Conservation (phyloP, 2,113 vertebrate genomes). For the Piaya cayana region DNA sequence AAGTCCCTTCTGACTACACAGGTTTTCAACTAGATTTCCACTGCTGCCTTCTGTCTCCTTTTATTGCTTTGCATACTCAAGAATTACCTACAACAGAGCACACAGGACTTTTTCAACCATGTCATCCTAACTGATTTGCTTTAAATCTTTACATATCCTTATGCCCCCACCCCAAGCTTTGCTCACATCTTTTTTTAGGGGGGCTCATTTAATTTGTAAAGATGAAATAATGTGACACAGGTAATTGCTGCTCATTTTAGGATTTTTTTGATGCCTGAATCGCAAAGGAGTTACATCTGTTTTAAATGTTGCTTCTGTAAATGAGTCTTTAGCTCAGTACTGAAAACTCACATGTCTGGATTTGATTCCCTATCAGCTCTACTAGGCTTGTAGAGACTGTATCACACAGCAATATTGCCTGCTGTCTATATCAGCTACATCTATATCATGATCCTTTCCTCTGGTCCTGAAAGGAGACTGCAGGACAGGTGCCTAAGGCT, state of each 20-base stretch:
- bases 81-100: background rate
- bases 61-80: background rate
- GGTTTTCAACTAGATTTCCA: constrained; percentile 22
- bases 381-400: background rate
- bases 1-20: constrained; percentile 28
- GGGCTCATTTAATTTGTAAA: background rate
- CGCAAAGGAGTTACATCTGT: background rate
- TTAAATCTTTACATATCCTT: background rate
- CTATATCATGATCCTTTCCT: background rate
- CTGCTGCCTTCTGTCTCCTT: background rate
- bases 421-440: rapidly evolving
- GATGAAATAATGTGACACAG: background rate
- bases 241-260: background rate
- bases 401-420: background rate
- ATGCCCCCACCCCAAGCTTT: background rate
- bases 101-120: background rate
- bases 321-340: background rate
- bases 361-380: background rate
- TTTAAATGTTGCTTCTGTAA: background rate
- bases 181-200: background rate
- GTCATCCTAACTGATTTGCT: background rate
- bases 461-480: background rate
- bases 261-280: background rate
- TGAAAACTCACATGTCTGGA: background rate
- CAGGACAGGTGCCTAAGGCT: background rate